Evolutionary conservation across 2,113 vertebrate species (phyloP).

Genomic region (Pseudorasbora parva): DNA sequence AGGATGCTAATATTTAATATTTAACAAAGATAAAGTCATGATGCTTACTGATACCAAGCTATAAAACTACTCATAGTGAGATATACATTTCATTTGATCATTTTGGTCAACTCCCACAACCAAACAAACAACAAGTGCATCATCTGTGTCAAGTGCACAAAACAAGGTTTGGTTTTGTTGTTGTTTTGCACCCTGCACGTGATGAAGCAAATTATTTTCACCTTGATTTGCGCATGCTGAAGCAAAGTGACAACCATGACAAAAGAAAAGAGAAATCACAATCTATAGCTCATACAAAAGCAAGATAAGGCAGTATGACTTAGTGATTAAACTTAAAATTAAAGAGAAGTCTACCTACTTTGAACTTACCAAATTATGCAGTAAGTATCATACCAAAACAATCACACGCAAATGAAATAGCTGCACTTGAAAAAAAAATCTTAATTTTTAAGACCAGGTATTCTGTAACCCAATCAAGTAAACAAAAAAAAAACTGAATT

Average conservation of each 20-base stretch:
- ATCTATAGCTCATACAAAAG: not conserved
- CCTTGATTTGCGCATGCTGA: not conserved
- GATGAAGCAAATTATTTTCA: not conserved
- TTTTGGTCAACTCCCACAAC: not conserved
- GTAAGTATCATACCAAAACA: not conserved
- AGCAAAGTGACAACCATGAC: not conserved
- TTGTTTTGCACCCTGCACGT: not conserved
- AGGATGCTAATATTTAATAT: not conserved
- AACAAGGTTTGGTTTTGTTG: not conserved
- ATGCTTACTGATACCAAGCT: not conserved
- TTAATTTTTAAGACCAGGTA: not conserved
- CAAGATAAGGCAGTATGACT: too few relatives aligned
- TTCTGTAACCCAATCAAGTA: not conserved
- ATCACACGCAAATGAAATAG: not conserved
- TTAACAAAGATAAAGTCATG: not conserved
- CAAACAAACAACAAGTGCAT: not conserved
- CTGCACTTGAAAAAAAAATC: not conserved
- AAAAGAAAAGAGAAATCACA: not conserved
- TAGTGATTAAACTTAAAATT: too few relatives aligned
- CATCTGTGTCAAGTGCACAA: not conserved
- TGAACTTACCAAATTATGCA: not conserved
- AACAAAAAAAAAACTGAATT: not conserved
- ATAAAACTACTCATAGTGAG: not conserved
- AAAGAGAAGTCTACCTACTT: too few relatives aligned
- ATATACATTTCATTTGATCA: not conserved